Evolutionary conservation across 2,113 vertebrate species (phyloP).

Genomic region (Amblyopsis rosae): DNA sequence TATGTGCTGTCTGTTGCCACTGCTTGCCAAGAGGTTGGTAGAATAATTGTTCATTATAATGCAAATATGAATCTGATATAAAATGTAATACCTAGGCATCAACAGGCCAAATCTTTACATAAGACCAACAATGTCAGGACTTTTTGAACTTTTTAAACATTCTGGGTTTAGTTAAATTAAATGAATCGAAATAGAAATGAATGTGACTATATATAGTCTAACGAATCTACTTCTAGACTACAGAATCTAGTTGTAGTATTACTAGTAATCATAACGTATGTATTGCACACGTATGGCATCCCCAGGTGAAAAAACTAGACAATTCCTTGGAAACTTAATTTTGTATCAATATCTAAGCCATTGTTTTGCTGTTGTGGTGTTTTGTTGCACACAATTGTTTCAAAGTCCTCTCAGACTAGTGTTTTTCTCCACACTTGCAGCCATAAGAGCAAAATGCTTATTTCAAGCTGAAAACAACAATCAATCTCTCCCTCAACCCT

Average conservation of each 20-base stretch:
- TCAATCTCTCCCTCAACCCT: slow-evolving; percentile 51
- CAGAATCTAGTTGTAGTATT: too few species aligned
- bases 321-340: slow-evolving; percentile 8
- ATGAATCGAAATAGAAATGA: background rate
- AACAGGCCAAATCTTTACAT: slow-evolving; percentile 3
- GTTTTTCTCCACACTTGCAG: slow-evolving; percentile 62
- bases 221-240: too few species aligned
- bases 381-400: slow-evolving; percentile 43
- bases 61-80: slow-evolving; percentile 37
- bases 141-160: background rate
- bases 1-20: slow-evolving; percentile 17
- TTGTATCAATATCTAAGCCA: slow-evolving; percentile 36
- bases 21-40: slow-evolving; percentile 26
- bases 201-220: too few species aligned
- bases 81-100: slow-evolving; percentile 24
- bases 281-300: background rate
- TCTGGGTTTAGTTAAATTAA: background rate
- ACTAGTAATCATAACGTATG: background rate
- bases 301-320: background rate
- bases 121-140: slow-evolving; percentile 18
- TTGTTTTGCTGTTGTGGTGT: slow-evolving; percentile 54
- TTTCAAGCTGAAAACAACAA: slow-evolving; percentile 55
- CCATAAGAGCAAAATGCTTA: slow-evolving; percentile 44
- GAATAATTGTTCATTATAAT: slow-evolving; percentile 30
- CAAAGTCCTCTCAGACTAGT: slow-evolving; percentile 46